A percentile compares a stretch with the other conserved stretches of the same genome.
These are phyloP conservation scores for Diceros bicornis DNA, from an alignment of 2,797 vertebrate species.

Conservation along the genomic window DNA sequence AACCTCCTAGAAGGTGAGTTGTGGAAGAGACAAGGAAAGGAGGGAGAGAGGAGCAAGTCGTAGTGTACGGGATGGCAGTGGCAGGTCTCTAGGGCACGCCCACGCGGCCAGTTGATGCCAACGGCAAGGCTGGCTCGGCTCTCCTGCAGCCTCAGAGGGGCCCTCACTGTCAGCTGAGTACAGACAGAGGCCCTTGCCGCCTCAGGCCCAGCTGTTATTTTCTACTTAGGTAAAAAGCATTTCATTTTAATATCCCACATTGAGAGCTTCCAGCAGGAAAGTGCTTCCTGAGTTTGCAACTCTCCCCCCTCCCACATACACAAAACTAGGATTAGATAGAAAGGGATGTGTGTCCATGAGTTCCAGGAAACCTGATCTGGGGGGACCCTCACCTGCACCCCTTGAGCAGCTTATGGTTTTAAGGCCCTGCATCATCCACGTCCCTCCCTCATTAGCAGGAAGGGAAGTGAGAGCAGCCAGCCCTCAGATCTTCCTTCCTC, in stretches of 20 bases:
- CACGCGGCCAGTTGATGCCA: neutral
- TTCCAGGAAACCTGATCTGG: neutral
- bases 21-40: neutral
- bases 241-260: neutral
- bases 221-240: neutral
- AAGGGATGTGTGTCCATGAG: neutral
- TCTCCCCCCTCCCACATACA: neutral
- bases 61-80: neutral
- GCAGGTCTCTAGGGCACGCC: neutral
- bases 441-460: neutral
- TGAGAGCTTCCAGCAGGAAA: neutral
- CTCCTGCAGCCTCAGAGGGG: neutral
- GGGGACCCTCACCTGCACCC: neutral
- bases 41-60: neutral
- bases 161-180: neutral
- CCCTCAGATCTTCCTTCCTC: neutral
- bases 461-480: neutral
- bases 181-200: neutral
- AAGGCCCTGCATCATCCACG: neutral
- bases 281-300: neutral
- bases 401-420: neutral
- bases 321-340: neutral
- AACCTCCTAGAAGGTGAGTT: neutral
- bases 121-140: neutral
- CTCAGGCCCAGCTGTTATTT: neutral